A percentile compares a stretch with the other conserved stretches of the same genome.
Evolutionary conservation across 2,113 vertebrate species (phyloP).

Genomic region (Chelonoidis abingdonii): DNA sequence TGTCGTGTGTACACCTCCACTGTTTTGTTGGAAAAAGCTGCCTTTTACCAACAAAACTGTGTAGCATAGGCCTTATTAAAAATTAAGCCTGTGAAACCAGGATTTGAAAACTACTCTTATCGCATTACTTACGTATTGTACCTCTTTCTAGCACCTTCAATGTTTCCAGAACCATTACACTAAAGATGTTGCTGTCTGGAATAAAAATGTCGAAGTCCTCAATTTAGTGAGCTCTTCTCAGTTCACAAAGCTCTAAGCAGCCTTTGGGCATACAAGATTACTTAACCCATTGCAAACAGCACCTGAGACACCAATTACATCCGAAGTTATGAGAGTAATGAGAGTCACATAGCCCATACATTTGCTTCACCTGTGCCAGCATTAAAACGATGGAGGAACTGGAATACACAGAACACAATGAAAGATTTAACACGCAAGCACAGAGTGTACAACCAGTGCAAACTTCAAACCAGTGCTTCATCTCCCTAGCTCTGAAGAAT

Average conservation of each 20-base stretch:
- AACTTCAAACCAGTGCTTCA: rapidly evolving
- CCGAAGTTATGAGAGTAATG: no score
- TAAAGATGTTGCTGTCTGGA: not conserved
- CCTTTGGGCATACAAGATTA: not conserved
- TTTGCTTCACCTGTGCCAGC: not conserved
- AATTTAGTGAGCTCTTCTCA: not conserved
- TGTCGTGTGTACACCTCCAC: no score
- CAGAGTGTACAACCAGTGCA: no score
- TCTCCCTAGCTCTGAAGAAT: no score
- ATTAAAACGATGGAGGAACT: not conserved
- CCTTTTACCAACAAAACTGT: no score
- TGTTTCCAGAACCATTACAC: not conserved
- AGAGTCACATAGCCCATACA: no score
- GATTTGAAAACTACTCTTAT: not conserved
- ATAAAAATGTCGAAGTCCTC: not conserved
- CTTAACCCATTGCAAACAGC: not conserved
- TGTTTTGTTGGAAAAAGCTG: no score
- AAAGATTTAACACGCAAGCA: rapidly evolving
- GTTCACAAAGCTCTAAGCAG: not conserved
- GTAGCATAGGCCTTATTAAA: no score
- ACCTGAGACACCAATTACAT: not conserved
- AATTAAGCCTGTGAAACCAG: not conserved
- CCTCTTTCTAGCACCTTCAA: not conserved
- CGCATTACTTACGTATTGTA: not conserved
- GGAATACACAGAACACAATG: not conserved